Conservation (phyloP, 2,113 vertebrate species). For the Kryptolebias marmoratus region DNA sequence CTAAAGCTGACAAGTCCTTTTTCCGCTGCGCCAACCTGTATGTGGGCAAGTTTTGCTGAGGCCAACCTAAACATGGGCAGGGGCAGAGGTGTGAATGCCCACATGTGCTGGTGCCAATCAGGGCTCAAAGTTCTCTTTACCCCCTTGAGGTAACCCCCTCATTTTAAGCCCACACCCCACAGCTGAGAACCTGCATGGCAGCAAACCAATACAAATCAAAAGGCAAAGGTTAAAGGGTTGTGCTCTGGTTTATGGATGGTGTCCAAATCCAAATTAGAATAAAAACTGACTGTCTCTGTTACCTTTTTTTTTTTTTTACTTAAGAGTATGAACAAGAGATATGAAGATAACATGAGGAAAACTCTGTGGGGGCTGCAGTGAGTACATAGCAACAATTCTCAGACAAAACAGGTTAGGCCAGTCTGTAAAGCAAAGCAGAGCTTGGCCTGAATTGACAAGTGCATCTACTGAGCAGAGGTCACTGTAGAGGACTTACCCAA, state of each 20-base stretch:
- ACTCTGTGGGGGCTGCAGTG: conserved; percentile 36
- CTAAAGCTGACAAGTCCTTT: conserved; percentile 79
- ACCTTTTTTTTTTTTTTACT: not conserved
- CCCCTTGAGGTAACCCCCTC: conserved; percentile 78
- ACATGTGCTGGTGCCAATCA: conserved; percentile 92
- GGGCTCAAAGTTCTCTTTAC: conserved; percentile 69
- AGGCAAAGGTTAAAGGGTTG: conserved; percentile 39
- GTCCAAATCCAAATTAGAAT: not conserved
- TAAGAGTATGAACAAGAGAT: conserved; percentile 7
- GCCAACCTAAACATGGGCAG: conserved; percentile 61
- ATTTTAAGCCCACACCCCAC: conserved; percentile 45
- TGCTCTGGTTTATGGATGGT: not conserved
- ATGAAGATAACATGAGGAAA: conserved; percentile 25
- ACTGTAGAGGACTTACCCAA: conserved; percentile 62
- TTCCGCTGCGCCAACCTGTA: conserved; percentile 48
- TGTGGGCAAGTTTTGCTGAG: conserved; percentile 49
- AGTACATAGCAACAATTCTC: conserved; percentile 11
- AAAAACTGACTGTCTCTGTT: not conserved
- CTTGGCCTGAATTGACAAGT: conserved; percentile 34
- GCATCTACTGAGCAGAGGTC: conserved; percentile 65
- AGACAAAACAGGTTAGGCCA: conserved; percentile 71
- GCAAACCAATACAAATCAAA: conserved; percentile 39
- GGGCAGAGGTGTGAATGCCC: conserved; percentile 79
- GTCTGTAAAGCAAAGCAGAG: conserved; percentile 57
- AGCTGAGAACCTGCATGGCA: conserved; percentile 74